These are phyloP conservation scores for Catharus ustulatus DNA, from an alignment of 2,797 vertebrate genomes.

Conservation along the genomic window DNA sequence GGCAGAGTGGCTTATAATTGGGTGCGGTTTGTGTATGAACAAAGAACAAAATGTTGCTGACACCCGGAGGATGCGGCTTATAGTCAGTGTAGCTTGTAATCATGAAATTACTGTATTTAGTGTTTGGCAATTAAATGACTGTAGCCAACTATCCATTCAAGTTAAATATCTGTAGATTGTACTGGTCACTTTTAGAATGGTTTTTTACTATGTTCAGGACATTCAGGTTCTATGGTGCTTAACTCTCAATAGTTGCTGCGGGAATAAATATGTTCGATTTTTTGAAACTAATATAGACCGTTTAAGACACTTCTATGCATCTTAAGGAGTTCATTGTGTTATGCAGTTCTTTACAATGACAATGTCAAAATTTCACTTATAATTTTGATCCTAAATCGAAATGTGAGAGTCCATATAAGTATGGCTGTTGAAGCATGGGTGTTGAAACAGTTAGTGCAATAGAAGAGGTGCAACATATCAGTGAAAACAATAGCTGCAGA, in stretches of 20 bases:
- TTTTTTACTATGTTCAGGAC: background rate
- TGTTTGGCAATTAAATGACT: background rate
- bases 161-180: background rate
- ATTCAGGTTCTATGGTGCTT: background rate
- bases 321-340: background rate
- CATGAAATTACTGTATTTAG: background rate
- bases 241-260: background rate
- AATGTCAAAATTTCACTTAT: background rate
- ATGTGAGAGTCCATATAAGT: background rate
- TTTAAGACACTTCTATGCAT: background rate
- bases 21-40: too few species aligned
- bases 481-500: background rate
- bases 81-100: too few species aligned
- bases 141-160: background rate
- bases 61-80: too few species aligned
- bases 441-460: background rate
- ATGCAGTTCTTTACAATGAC: background rate
- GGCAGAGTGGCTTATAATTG: too few species aligned
- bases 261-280: background rate
- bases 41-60: too few species aligned
- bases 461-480: background rate
- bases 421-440: background rate
- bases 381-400: background rate
- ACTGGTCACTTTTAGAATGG: conserved; percentile 3
- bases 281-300: background rate